A percentile compares a stretch with the other conserved stretches of the same genome.
Evolutionary conservation across 2,113 vertebrate species (phyloP).

Genomic region (Carlito syrichta): DNA sequence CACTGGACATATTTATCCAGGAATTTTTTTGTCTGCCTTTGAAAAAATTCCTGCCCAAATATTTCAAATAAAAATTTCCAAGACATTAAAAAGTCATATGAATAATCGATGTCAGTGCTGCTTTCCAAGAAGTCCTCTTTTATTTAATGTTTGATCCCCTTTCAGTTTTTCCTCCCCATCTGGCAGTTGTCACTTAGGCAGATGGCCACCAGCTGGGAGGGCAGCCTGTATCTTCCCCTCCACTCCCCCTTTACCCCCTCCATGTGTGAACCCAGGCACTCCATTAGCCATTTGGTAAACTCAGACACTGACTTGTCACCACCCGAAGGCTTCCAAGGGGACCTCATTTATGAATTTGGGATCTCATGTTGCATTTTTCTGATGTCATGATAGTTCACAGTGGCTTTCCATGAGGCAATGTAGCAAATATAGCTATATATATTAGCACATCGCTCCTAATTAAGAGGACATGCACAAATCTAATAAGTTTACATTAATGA

Average conservation of each 20-base stretch:
- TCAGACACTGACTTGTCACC: slow-evolving; percentile 72
- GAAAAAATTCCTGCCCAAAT: slow-evolving; percentile 19
- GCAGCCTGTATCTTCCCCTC: slow-evolving; percentile 67
- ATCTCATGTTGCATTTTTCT: not conserved
- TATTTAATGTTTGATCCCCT: slow-evolving; percentile 82
- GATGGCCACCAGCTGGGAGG: slow-evolving; percentile 87
- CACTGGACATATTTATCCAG: slow-evolving; percentile 44
- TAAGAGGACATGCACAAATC: not conserved
- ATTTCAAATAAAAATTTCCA: slow-evolving; percentile 78
- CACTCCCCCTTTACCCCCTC: no score
- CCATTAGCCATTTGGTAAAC: slow-evolving; percentile 49
- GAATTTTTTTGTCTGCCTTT: slow-evolving; percentile 52
- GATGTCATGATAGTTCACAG: not conserved
- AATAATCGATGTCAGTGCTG: slow-evolving; percentile 79
- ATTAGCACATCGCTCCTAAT: not conserved
- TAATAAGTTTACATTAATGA: not conserved
- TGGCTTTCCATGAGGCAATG: not conserved
- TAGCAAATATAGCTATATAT: not conserved
- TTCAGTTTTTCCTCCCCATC: slow-evolving; percentile 82
- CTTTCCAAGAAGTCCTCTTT: slow-evolving; percentile 83
- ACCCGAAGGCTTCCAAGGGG: slow-evolving; percentile 27
- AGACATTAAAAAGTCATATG: slow-evolving; percentile 78
- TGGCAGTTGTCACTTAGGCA: slow-evolving; percentile 86
- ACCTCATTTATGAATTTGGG: slow-evolving; percentile 48
- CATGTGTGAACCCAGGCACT: slow-evolving; percentile 48